Evolutionary conservation across 2,888 invertebrate genomes (phyloP), one percentile per base, ranked within the genome.

Genomic region (Pseudococcus jackbeardsleyi): DNA sequence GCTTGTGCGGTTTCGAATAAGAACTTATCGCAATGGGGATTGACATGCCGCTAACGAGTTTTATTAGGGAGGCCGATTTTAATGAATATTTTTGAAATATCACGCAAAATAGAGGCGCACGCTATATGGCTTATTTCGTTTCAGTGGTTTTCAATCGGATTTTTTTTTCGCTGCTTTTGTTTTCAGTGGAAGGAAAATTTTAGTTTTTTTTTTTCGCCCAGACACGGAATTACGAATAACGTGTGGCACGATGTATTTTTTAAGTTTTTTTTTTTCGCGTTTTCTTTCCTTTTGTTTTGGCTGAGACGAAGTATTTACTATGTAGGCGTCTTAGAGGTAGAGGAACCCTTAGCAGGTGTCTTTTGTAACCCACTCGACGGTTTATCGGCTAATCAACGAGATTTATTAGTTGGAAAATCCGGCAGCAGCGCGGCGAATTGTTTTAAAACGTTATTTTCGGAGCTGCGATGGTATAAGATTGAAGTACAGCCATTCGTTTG

Each of bases 11-110:
- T 88, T 88, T 88, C 82, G 82, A 88, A 82, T 88, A 88, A 50
- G 82, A 88, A 79, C 88, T 54, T 79, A 82, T 50, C 88, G 82
- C 88, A 50, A 50, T 79, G 88, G 82, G 88, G 82, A 79, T 88
- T 88, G 88, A 88, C 88, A 82, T 79, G 88, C 88, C 50, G 82
- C 59, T 86, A 86, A 86, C 86, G 79, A 88, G 88, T 88, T 88
- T 88, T 88, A 88, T 88, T 88, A 88, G 50, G 79, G 82, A 88
- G 88, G 88, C 88, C 82, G 88, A 88, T 88, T 86, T 86, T 88
- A 88, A 88, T 88, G 82, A 88, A 88, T 87, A 87, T 77, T 87
- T 87, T 87, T 79, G 79, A 88, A 79, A 88, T 88, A 88, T 88
- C 77, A 87, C 87, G 86, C 68, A n/a, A 85, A 84, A 85, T 59